Conservation (phyloP, 2,113 vertebrate genomes). For the Panthera uncia region DNA sequence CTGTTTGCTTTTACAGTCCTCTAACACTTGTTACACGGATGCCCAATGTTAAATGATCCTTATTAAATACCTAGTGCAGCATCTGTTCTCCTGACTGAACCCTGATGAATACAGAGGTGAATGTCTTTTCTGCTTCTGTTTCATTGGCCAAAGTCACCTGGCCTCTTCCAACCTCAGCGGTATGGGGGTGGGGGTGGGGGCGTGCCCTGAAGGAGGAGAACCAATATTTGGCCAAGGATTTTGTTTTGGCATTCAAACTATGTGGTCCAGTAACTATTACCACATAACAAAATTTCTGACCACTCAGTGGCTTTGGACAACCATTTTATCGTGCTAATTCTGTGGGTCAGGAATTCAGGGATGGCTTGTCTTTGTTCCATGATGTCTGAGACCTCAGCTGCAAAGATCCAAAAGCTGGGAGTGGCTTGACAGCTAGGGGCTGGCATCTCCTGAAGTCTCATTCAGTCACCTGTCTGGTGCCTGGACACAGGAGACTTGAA, state of each 20-base stretch:
- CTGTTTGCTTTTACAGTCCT: neutral
- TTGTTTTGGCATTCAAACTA: neutral
- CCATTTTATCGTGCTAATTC: neutral
- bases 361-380: neutral
- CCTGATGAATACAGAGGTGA: neutral
- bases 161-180: neutral
- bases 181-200: neutral
- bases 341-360: neutral
- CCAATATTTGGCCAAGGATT: neutral
- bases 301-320: neutral
- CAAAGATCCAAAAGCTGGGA: neutral
- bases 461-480: neutral
- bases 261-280: neutral
- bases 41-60: neutral
- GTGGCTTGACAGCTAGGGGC: neutral
- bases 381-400: neutral
- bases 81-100: slow-evolving; percentile 8
- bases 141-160: neutral
- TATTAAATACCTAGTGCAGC: neutral
- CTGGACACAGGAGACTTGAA: neutral
- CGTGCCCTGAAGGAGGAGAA: neutral
- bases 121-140: neutral
- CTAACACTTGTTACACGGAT: neutral
- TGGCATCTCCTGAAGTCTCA: neutral
- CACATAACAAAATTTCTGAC: neutral